Evolutionary conservation across 1,140 invertebrate species (phyloP), one percentile per base, ranked within the genome.

Genomic region (Dendroctonus ponderosae): DNA sequence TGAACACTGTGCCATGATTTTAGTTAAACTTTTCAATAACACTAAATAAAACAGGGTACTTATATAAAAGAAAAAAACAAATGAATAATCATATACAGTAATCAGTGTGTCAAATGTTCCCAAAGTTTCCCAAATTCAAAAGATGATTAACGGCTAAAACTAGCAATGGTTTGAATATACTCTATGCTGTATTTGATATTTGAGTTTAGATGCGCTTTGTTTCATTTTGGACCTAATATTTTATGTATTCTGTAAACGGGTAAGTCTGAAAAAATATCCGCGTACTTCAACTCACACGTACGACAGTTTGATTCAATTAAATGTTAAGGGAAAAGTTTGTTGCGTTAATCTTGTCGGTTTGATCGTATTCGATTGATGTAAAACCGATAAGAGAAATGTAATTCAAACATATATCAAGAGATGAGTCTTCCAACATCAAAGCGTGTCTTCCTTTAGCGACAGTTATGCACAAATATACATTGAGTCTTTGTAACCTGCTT

Each of bases 41-140:
- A 57, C 62, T 65, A 57, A 65, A 53, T 49, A 57, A 65, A 56
- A 65, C 62, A 65, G 62, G 62, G 62, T 65, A 65, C 43, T 65
- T 65, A 65, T 65, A 54, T 65, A 41, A 65, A 57, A 52, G 26
- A 51, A 51, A 51, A 52, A 37, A 60, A 9, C 50, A 54, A 54
- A 48, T 54, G 61, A 53, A 46, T 53, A 63, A 63, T 52, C 50
- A 54, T 63, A 54, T 63, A 52, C 61, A 63, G 61, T 54, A 63
- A 63, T 63, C 12, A 51, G 26, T 62, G 48, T 52, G 48, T 52
- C 48, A 62, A 62, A 50, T 62, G 15, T 51, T 52, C 44, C 51
- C 61, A 63, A 54, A 63, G 46, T 50, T 52, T 11, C 44, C 57
- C 11, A 46, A 48, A 46, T 48, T 48, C 26, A 26, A 37, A 46